phyloP scores from a whole-genome alignment of 1,140 invertebrate species.

The Magallana gigas region DNA sequence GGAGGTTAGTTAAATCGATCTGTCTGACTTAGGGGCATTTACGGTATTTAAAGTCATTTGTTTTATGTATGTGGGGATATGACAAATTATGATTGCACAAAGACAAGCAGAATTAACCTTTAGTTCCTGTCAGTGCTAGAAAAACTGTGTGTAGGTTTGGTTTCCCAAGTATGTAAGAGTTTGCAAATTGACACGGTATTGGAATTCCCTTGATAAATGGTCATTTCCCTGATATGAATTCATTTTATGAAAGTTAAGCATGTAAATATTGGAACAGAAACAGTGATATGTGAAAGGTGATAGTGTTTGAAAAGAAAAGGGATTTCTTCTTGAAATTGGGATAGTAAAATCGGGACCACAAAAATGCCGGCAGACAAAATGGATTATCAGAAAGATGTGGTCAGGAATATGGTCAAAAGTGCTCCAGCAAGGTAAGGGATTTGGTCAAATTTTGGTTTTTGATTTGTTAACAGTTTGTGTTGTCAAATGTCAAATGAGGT shows the following conservation, averaged over 20 bases:
- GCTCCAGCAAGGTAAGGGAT: background rate
- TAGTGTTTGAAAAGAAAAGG: background rate
- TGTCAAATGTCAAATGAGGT: background rate
- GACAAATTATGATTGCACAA: slow-evolving; percentile 25
- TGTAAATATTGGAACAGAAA: slow-evolving; percentile 23
- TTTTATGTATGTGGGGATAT: slow-evolving; percentile 14
- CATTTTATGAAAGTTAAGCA: slow-evolving; percentile 25
- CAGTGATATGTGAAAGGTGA: slow-evolving; percentile 17
- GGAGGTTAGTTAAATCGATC: no score
- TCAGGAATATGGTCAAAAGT: slow-evolving; percentile 14
- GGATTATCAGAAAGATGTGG: slow-evolving; percentile 9
- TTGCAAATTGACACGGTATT: slow-evolving; percentile 3
- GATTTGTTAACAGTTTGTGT: background rate
- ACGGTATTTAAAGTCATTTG: slow-evolving; percentile 17
- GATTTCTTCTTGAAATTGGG: background rate
- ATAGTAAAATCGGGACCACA: background rate
- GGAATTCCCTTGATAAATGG: slow-evolving; percentile 23
- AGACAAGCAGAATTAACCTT: slow-evolving; percentile 14
- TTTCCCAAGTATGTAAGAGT: slow-evolving; percentile 19
- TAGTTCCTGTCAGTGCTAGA: background rate
- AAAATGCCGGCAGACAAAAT: slow-evolving; percentile 25
- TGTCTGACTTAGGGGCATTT: background rate
- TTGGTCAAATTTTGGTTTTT: background rate
- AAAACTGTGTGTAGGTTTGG: background rate
- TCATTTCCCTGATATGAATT: slow-evolving; percentile 6